Conservation (phyloP, 2,797 vertebrate species). For the Bradypodion ventrale region DNA sequence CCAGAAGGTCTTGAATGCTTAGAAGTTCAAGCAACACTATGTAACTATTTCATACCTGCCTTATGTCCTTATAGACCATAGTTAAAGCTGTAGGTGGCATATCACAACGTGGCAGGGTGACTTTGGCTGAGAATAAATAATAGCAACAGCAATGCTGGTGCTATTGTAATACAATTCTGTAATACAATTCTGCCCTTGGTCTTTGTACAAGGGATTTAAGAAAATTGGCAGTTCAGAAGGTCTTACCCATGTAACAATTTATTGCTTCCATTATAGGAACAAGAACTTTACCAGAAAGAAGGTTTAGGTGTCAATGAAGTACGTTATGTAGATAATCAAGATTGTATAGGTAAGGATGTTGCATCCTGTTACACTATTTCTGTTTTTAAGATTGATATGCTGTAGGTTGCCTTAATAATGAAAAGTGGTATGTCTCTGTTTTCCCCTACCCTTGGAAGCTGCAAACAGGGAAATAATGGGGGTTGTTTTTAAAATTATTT, state of each 20-base stretch:
- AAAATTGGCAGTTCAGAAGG: background rate
- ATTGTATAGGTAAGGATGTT: constrained; percentile 89
- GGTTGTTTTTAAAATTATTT: background rate
- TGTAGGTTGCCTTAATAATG: background rate
- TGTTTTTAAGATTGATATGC: background rate
- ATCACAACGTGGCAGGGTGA: background rate
- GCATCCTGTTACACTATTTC: background rate
- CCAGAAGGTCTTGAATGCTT: background rate
- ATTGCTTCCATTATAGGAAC: constrained; percentile 79
- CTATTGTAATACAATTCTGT: too few relatives aligned
- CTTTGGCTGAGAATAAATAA: background rate
- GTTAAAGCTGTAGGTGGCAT: background rate
- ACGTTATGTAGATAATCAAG: constrained; percentile 97
- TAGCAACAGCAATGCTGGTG: background rate
- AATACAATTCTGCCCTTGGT: background rate
- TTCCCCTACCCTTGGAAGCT: background rate
- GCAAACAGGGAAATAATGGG: background rate
- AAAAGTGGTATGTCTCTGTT: background rate
- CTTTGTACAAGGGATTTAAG: background rate
- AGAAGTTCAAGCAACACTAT: background rate
- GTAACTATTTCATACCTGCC: background rate
- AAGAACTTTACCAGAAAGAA: constrained; percentile 95
- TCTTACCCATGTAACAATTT: constrained; percentile 17
- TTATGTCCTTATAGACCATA: background rate
- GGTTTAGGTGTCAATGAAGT: constrained; percentile 97